phyloP scores from a whole-genome alignment of 1,140 invertebrate species.

The Drosophila melanica region DNA sequence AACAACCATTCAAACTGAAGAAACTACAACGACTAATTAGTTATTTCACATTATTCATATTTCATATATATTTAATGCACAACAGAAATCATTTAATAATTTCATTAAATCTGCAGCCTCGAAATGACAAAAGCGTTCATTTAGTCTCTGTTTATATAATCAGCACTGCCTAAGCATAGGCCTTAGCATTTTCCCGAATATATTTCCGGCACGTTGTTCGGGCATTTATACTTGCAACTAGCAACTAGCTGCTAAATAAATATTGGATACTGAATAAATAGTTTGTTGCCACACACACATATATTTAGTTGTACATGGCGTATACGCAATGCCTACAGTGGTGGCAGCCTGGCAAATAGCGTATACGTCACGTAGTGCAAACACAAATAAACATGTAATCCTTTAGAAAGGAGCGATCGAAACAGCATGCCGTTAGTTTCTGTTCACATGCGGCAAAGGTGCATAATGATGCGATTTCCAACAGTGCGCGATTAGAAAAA shows the following conservation, averaged over 20 bases:
- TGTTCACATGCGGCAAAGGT: conserved; percentile 21
- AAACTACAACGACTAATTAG: too few relatives aligned
- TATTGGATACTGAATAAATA: conserved; percentile 16
- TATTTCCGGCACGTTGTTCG: not conserved
- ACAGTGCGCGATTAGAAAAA: conserved; percentile 69
- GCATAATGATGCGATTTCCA: conserved; percentile 49
- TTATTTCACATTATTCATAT: too few relatives aligned
- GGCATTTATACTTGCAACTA: not conserved
- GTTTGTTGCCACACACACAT: conserved; percentile 38
- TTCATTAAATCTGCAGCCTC: too few relatives aligned
- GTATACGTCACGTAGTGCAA: conserved; percentile 77
- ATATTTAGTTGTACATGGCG: conserved; percentile 52
- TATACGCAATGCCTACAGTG: conserved; percentile 42
- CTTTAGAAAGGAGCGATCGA: not conserved
- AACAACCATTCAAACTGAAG: too few relatives aligned
- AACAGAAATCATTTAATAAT: too few relatives aligned
- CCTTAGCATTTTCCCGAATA: not conserved
- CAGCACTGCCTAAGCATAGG: not conserved
- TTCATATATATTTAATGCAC: too few relatives aligned
- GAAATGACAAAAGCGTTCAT: too few relatives aligned
- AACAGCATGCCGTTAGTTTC: conserved; percentile 10
- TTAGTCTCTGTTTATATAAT: too few relatives aligned
- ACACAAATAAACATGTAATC: conserved; percentile 55
- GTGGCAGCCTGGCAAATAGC: conserved; percentile 55
- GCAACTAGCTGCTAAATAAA: conserved; percentile 54